A percentile compares a stretch with the other conserved stretches of the same genome.
These are phyloP conservation scores for Tupaia tana DNA, from an alignment of 2,113 vertebrate genomes.

Conservation along the genomic window DNA sequence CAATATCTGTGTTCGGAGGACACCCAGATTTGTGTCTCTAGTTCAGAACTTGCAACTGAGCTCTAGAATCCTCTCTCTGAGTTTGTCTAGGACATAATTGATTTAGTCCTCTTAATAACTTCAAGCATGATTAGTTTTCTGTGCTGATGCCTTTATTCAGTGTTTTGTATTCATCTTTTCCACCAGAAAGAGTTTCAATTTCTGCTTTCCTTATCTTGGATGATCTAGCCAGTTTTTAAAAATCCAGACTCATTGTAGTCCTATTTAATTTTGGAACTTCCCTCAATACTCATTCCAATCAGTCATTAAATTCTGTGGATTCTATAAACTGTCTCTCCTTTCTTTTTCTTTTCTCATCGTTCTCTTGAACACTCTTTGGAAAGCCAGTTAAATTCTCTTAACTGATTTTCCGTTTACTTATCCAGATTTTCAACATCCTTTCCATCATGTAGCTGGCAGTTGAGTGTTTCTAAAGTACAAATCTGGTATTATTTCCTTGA, in stretches of 20 bases:
- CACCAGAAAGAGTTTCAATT: neutral
- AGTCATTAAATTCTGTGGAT: neutral
- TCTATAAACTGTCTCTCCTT: neutral
- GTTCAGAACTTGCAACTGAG: neutral
- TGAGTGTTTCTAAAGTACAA: neutral
- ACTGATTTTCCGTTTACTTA: neutral
- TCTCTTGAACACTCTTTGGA: neutral
- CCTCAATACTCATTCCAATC: neutral
- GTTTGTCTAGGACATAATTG: neutral
- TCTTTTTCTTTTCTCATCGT: neutral
- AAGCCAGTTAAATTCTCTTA: neutral
- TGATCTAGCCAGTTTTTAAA: neutral
- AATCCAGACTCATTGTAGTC: neutral
- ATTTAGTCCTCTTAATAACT: neutral
- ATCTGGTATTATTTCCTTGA: neutral
- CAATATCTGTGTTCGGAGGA: neutral
- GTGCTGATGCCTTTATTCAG: neutral
- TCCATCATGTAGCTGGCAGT: neutral
- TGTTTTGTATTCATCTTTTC: constrained; percentile 2
- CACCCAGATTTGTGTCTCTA: neutral
- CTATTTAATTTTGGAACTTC: neutral
- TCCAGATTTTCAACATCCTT: neutral
- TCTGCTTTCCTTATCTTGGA: neutral
- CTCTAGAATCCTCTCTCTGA: neutral
- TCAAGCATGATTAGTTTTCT: neutral